Evolutionary conservation across 2,888 invertebrate genomes (phyloP), one percentile per base, ranked within the genome.

Genomic region (Heliothis peltigera): DNA sequence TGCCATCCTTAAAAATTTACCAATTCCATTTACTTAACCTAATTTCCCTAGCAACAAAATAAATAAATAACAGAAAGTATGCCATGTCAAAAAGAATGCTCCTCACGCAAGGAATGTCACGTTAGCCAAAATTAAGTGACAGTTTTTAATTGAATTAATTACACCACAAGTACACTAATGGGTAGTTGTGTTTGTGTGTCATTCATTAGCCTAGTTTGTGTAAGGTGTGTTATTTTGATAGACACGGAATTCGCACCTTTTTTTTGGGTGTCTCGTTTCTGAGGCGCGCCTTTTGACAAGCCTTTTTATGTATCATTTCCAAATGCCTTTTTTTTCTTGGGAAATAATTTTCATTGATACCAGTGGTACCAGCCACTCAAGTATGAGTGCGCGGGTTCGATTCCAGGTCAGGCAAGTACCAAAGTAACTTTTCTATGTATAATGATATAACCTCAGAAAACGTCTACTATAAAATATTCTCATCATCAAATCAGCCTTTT

Each of bases 151-250:
- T 70, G 19, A 21, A 35, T 69, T 69, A 69, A 69, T 70, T 70
- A 64, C 6, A 17, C 2, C n/a, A 7, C 8, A 32, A 32, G 15
- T 6, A 12, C 15, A 15, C 12, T 55, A 70, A 70, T 47, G 42
- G 19, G 39, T 21, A 51, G 49, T 25, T 18, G 6, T 19, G 56
- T 59, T 52, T 18, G 18, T n/a, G 6, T 55, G 35, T 44, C 55
- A 47, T 70, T 71, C 4, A 42, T 42, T 42, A 67, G 55, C 70
- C 70, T 70, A 70, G 39, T 49, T 70, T 18, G 56, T 53, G 10
- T 21, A 70, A 66, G 70, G 70, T 12, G 70, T 56, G 70, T 52
- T 32, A 64, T 59, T 51, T n/a, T n/a, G n/a, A n/a, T n/a, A 55
- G 1, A 32, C 52, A 49, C 17, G 44, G 4, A 17, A 28, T 70